A percentile compares a stretch with the other conserved stretches of the same genome.
These are phyloP conservation scores for Patagioenas fasciata DNA, from an alignment of 2,113 vertebrate species.

Conservation along the genomic window DNA sequence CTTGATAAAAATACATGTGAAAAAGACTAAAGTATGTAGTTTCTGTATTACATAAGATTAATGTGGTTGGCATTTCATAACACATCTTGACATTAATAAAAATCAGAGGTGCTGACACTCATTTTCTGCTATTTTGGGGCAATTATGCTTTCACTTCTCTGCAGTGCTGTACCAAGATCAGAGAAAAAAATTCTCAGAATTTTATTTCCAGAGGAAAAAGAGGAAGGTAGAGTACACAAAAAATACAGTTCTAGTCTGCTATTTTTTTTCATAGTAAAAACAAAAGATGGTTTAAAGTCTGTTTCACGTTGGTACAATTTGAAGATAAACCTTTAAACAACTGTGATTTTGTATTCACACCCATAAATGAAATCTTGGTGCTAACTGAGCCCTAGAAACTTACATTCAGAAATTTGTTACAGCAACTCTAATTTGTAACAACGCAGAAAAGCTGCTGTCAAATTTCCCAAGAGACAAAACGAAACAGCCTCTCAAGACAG, in stretches of 20 bases:
- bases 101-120: background rate
- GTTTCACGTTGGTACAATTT: background rate
- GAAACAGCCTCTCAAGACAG: background rate
- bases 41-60: background rate
- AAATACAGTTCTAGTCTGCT: background rate
- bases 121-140: background rate
- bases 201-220: background rate
- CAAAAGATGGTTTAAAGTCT: background rate
- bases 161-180: background rate
- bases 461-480: background rate
- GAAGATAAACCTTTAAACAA: background rate
- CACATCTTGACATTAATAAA: background rate
- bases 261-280: background rate
- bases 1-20: background rate
- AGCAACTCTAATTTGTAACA: background rate
- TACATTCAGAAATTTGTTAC: background rate
- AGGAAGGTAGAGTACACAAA: background rate
- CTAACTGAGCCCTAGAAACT: background rate
- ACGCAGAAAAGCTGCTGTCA: background rate
- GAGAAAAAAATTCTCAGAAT: slow-evolving; percentile 5
- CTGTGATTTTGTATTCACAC: background rate
- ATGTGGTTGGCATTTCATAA: background rate
- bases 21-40: background rate
- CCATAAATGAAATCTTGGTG: background rate
- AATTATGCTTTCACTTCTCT: slow-evolving; percentile 10